A percentile compares a stretch with the other conserved stretches of the same genome.
These are phyloP conservation scores for Nycticryphes semicollaris DNA, from an alignment of 2,113 vertebrate species.

Conservation along the genomic window DNA sequence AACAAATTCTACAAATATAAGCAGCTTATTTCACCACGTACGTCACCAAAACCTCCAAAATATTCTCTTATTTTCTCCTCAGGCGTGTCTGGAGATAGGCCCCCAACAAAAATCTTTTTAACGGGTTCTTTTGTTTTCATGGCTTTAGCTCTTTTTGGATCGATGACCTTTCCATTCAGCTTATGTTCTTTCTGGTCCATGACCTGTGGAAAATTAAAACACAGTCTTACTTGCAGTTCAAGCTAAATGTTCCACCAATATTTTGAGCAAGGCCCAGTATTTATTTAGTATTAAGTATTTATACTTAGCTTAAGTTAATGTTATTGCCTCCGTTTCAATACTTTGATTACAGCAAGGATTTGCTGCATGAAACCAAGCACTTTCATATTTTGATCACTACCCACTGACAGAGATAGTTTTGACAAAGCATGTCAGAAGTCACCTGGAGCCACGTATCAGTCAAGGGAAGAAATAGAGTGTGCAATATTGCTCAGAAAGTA, in stretches of 20 bases:
- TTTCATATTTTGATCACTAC: neutral
- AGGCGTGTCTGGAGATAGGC: conserved; percentile 96
- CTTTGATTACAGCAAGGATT: neutral
- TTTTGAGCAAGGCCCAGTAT: neutral
- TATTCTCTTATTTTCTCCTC: conserved; percentile 98
- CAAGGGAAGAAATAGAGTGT: neutral
- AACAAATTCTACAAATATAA: neutral
- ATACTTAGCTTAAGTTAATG: neutral
- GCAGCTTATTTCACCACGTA: conserved; percentile 57
- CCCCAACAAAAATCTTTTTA: conserved; percentile 99
- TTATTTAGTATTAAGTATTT: too few relatives aligned
- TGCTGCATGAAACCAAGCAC: neutral
- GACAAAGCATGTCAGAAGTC: neutral
- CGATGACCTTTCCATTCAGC: conserved; percentile 97
- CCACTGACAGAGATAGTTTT: neutral
- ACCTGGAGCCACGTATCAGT: neutral
- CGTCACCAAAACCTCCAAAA: conserved; percentile 95
- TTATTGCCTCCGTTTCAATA: neutral
- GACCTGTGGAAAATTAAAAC: conserved; percentile 79
- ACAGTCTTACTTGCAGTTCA: neutral
- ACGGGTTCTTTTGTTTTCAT: conserved; percentile 99
- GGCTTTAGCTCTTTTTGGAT: conserved; percentile 98
- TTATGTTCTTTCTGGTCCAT: conserved; percentile 97
- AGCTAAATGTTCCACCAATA: neutral
- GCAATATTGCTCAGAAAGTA: neutral